Evolutionary conservation across 2,888 invertebrate species (phyloP), one percentile per base, ranked within the genome.

Genomic region (Nomada ruficornis): DNA sequence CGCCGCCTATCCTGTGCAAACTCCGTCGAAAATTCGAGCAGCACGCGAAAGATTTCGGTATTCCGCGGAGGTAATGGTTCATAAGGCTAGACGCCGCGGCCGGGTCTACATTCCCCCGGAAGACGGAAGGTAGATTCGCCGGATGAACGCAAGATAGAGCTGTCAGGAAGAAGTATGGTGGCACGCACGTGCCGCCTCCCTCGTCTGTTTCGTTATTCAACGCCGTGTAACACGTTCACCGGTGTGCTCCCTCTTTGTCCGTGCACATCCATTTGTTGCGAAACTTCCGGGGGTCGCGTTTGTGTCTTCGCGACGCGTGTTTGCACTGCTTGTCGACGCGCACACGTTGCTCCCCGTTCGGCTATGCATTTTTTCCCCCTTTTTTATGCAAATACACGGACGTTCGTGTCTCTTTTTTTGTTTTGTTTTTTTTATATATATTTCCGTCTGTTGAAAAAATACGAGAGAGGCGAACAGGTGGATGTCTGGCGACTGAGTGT

Each of bases 121-220:
- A 88, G 88, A 83, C 85, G 85, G 81, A 82, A 86, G 88, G 84
- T 89, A 84, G 89, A 90, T 90, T 88, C 89, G 70, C 67, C 70
- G 87, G 89, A 90, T 90, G 89, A 89, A 81, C 87, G 90, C 84
- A 82, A 92, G 92, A 93, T 93, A 90, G 91, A 92, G 89, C 91
- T 92, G 93, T 92, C 93, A 88, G 80, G 88, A 92, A 91, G 92
- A 93, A 86, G 89, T 89, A 93, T 93, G 90, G 90, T 90, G 87
- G 87, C 78, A 84, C 85, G 90, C 90, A 90, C 91, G 91, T 91
- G 90, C 89, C 86, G 52, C 63, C 73, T 75, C 50, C 65, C 64
- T 59, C 68, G 71, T 44, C 72, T 69, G 72, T 82, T 82, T 77
- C 81, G 81, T 81, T 82, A 81, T 81, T 81, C 82, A 72, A 65